Evolutionary conservation across 2,888 invertebrate genomes (phyloP).

Genomic region (Eristalis pertinax): DNA sequence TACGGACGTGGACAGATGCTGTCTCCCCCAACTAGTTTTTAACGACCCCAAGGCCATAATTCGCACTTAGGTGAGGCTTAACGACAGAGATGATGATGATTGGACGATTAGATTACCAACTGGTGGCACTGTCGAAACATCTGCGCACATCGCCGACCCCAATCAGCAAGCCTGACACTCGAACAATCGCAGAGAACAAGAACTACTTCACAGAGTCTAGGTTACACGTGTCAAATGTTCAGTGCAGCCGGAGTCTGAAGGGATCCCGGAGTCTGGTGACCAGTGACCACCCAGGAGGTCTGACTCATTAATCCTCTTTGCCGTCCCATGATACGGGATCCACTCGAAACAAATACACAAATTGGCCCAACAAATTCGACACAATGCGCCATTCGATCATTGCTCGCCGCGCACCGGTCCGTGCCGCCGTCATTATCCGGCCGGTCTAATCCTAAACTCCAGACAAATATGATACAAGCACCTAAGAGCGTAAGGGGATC

Average conservation of each 20-base stretch:
- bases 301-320: conserved; percentile 36
- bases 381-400: not conserved
- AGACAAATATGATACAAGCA: conserved; percentile 49
- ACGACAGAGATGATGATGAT: not conserved
- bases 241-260: not conserved
- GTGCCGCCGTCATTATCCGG: not conserved
- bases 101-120: not conserved
- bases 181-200: too few relatives aligned
- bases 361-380: conserved; percentile 19
- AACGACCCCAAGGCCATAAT: not conserved
- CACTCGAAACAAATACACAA: not conserved
- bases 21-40: not conserved
- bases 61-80: not conserved
- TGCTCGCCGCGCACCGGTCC: not conserved
- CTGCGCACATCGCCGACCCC: not conserved
- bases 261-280: not conserved
- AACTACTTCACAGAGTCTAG: not conserved
- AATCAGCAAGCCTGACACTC: not conserved
- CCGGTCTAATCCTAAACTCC: conserved; percentile 49
- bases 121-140: not conserved
- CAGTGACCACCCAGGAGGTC: conserved; percentile 53
- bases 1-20: not conserved
- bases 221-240: not conserved
- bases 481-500: conserved; percentile 18
- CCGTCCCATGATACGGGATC: not conserved